Evolutionary conservation across 2,797 vertebrate species (phyloP), one percentile per base, ranked within the genome.

Genomic region (Australoheros facetus): DNA sequence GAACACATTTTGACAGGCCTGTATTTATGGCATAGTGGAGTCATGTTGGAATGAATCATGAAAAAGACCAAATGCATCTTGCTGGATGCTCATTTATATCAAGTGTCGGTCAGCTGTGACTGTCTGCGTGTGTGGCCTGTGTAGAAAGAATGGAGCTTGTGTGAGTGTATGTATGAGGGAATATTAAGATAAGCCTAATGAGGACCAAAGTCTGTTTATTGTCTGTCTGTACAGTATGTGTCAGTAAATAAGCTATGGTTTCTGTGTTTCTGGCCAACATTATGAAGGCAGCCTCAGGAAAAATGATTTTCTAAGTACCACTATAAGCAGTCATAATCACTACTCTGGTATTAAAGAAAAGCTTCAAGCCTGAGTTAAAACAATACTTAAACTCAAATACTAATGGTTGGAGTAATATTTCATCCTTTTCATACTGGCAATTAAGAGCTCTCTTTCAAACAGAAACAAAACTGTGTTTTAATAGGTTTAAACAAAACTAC

Each of bases 41-140:
- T 84, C 80, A 30, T 87, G 89, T 86, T 90, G 92, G 92, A 92
- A 91, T 93, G 91, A 94, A 93, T 94, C 87, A 88, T 94, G 88
- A 93, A 92, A 92, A 88, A 83, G 77, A 88, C 89, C 89, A 92
- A 85, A 92, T 88, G 92, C 90, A 90, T 94, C 89, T 80, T 0
- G 72, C 83, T 89, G 87, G 90, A 93, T 89, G 77, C 83, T 88
- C 86, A 90, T 88, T 88, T 93, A 91, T 89, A 91, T 86, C 85
- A 83, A 91, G 85, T 45, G 80, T 42, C 39, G 80, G 87, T 92
- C 92, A 93, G 86, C 84, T 89, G 86, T 71, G 88, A 80, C 81
- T 75, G 9, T 85, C 87, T 82, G 85, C 78, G 78, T 94, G 92
- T 93, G 92, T 93, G 93, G 90, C 85, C 92, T 71, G 1, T 80